phyloP scores from a whole-genome alignment of 2,797 vertebrate genomes.

The Protonibea diacanthus region DNA sequence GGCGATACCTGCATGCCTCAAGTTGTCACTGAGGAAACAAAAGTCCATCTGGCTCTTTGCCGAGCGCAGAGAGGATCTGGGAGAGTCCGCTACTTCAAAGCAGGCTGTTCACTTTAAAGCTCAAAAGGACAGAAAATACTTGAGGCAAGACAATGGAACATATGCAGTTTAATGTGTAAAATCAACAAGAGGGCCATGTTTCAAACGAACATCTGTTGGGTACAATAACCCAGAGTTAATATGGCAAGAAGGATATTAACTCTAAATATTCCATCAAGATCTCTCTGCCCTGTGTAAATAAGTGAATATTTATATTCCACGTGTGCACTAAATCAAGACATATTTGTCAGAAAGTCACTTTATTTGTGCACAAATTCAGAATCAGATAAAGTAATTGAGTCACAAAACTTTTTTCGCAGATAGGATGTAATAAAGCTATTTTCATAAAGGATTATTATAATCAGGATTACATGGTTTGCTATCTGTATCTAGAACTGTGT shows the following conservation, averaged over 20 bases:
- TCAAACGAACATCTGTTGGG: constrained; percentile 60
- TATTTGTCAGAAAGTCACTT: background rate
- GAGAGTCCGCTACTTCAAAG: constrained; percentile 61
- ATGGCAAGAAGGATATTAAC: constrained; percentile 31
- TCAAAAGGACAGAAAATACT: constrained; percentile 65
- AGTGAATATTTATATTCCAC: constrained; percentile 2
- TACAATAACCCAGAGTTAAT: constrained; percentile 54
- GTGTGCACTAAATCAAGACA: background rate
- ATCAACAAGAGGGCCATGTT: constrained; percentile 59
- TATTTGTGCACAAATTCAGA: constrained; percentile 22
- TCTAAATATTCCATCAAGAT: constrained; percentile 39
- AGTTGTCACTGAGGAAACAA: constrained; percentile 65
- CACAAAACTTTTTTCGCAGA: constrained; percentile 52
- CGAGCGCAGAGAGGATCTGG: constrained; percentile 42
- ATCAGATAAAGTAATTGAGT: constrained; percentile 41
- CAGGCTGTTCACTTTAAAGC: constrained; percentile 59
- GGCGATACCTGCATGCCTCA: constrained; percentile 59
- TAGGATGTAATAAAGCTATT: constrained; percentile 47
- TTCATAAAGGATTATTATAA: constrained; percentile 69
- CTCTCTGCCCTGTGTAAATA: background rate
- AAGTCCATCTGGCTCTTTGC: constrained; percentile 64
- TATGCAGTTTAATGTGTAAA: constrained; percentile 62
- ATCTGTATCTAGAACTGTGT: constrained; percentile 54
- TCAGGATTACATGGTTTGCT: constrained; percentile 65
- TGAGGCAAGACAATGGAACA: constrained; percentile 63